Evolutionary conservation across 2,888 invertebrate species (phyloP), one percentile per base, ranked within the genome.

Genomic region (Synergus umbraculus): DNA sequence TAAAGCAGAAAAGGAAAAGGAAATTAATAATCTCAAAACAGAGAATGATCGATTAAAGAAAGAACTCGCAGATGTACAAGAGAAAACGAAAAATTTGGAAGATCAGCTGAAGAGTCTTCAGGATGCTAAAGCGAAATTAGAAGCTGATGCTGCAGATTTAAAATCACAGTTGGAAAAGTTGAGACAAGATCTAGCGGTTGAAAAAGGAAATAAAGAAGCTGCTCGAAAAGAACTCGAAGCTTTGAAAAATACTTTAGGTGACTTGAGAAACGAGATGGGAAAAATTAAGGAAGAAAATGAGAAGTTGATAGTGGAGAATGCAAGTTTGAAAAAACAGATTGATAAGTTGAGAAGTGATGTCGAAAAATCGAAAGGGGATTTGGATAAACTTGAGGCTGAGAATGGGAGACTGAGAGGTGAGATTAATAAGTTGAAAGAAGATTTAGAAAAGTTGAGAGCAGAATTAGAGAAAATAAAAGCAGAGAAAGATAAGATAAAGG

Each of bases 331-430:
- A 15, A 77, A 73, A 2, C 76, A 80, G 41, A 73, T 85, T 13
- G 77, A 83, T 46, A 83, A 81, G 46, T 63, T 60, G 64, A 82
- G 73, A 78, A 58, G 13, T 10, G 83, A 80, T n/a, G 84, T 77
- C 29, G 84, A 80, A 49, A 83, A 82, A 44, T 79, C 86, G 43
- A 83, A 81, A 43, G 82, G 76, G 15, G 79, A 83, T 73, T 76
- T 83, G 4, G 79, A 79, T 2, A 58, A 60, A 4, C 41, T 82
- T 37, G 46, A 66, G 73, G 43, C 37, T 10, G 86, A 87, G 41
- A 80, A 83, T 10, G 80, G 78, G 44, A 78, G 79, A 58, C 49
- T 85, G 18, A 29, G 60, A 63, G 8, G 13, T 69, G 49, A 78
- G 49, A 37, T 66, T 12, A 78, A 76, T 15, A 78, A 60, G 2